Conservation (phyloP, 2,888 invertebrate genomes). For the Tetheella fluctuosa region DNA sequence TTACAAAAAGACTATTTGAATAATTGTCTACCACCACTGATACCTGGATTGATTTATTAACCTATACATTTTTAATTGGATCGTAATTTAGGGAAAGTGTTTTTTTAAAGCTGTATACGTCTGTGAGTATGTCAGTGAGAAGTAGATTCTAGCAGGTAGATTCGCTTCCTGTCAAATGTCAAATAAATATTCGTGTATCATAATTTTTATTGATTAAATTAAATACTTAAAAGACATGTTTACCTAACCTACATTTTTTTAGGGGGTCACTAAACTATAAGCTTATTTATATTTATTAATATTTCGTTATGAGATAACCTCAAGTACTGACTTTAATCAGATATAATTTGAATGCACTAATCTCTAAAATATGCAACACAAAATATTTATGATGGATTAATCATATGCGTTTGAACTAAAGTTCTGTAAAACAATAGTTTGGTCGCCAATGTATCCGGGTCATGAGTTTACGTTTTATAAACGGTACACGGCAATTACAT, state of each 20-base stretch:
- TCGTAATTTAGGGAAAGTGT: constrained; percentile 16
- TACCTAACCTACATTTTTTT: too few relatives aligned
- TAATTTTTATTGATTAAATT: too few relatives aligned
- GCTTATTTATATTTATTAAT: too few relatives aligned
- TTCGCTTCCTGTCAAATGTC: too few relatives aligned
- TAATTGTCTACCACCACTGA: constrained; percentile 49
- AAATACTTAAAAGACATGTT: too few relatives aligned
- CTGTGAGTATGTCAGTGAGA: too few relatives aligned
- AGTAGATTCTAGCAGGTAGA: too few relatives aligned
- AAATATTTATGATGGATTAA: constrained; percentile 20
- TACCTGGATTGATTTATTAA: constrained; percentile 38
- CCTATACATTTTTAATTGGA: constrained; percentile 12
- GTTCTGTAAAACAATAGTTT: constrained; percentile 23
- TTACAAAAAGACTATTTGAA: constrained; percentile 54
- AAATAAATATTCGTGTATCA: too few relatives aligned
- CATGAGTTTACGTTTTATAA: constrained; percentile 53
- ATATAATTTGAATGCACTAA: too few relatives aligned
- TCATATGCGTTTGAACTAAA: constrained; percentile 17
- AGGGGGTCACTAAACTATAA: too few relatives aligned
- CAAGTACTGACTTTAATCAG: too few relatives aligned
- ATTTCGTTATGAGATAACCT: too few relatives aligned
- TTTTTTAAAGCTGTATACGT: not conserved
- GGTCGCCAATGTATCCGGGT: constrained; percentile 46
- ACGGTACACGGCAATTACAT: constrained; percentile 56
- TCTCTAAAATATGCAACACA: not conserved